Percentiles rank a stretch among this genome's conserved stretches.
phyloP scores from a whole-genome alignment of 1,140 invertebrate genomes.

The Drosophila arawakana region DNA sequence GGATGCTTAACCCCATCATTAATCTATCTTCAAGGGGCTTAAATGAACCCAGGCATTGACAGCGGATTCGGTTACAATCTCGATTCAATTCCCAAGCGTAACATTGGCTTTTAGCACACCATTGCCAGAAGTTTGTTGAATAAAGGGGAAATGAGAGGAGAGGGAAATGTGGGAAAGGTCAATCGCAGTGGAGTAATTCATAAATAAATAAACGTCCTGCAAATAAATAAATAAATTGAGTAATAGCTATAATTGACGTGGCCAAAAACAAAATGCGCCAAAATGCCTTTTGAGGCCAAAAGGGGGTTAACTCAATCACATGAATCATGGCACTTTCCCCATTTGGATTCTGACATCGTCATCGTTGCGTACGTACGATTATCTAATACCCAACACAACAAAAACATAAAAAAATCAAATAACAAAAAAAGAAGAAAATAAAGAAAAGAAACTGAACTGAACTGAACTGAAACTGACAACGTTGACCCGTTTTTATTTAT shows the following conservation, averaged over 20 bases:
- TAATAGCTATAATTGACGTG: conserved; percentile 78
- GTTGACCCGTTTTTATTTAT: conserved; percentile 28
- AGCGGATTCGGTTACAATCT: conserved; percentile 20
- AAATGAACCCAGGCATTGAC: conserved; percentile 28
- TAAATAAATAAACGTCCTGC: conserved; percentile 65
- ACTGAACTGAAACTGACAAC: conserved; percentile 23
- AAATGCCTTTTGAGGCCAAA: not conserved
- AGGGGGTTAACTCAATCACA: conserved; percentile 5
- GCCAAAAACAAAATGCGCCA: conserved; percentile 38
- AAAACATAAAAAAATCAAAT: not conserved
- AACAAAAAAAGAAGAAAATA: not conserved
- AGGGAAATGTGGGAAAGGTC: conserved; percentile 4
- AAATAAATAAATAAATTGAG: conserved; percentile 80
- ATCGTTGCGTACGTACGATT: conserved; percentile 43
- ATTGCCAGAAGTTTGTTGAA: not conserved
- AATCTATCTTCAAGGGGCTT: conserved; percentile 66
- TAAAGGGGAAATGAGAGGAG: no score
- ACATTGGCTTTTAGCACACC: conserved; percentile 41
- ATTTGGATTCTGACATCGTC: conserved; percentile 42
- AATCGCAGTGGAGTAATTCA: conserved; percentile 33
- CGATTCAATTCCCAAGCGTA: conserved; percentile 38
- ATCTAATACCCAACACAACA: conserved; percentile 41
- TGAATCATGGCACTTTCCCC: not conserved
- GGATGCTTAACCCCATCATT: conserved; percentile 66
- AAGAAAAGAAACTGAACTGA: not conserved